Base-by-base conservation (phyloP, 2,797 vertebrate genomes). In the Strix occidentalis region DNA sequence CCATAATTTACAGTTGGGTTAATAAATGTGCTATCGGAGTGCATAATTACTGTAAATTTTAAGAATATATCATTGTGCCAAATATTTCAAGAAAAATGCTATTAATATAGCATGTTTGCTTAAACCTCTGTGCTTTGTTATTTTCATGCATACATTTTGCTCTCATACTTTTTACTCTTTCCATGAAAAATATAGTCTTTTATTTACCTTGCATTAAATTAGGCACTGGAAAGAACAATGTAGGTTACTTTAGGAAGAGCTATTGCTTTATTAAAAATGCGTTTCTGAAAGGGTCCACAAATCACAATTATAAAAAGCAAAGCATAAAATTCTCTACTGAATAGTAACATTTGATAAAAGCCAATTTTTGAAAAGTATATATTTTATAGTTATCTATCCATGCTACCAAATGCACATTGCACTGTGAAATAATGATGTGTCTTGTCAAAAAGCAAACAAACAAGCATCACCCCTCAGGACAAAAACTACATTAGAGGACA, bases 191-290 rank as follows among this genome's bases (percentile, higher is more conserved):
- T 95, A 95, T 13, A 70, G 82, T 16, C 41, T 70, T 97, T 96
- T 96, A 95, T 96, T 97, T 96, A 96, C 96, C 92, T 71, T 95
- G 95, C 94, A 92, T 88, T 96, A 96, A 96, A 93, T 92, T 93
- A 96, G 92, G 79, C 75, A 89, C 61, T 92, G 69, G 76, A 91
- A 97, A 96, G 93, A 95, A 96, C 94, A 97, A 97, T 84, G 93
- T 84, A 89, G 85, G 70, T 94, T 97, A 91, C 82, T 96, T 95
- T 96, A 81, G 68, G 70, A 96, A 97, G 96, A 96, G 68, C 70
- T 97, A 97, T 96, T 91, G 94, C 96, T 97, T 97, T 97, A 97
- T 97, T 96, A 97, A 97, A 96, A 84, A 96, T 90, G 90, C 64
- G 82, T 93, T 93, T 89, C 20, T 92, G 83, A 95, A 94, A 84